Evolutionary conservation across 2,888 invertebrate species (phyloP).

Genomic region (Drosophila infuscata): DNA sequence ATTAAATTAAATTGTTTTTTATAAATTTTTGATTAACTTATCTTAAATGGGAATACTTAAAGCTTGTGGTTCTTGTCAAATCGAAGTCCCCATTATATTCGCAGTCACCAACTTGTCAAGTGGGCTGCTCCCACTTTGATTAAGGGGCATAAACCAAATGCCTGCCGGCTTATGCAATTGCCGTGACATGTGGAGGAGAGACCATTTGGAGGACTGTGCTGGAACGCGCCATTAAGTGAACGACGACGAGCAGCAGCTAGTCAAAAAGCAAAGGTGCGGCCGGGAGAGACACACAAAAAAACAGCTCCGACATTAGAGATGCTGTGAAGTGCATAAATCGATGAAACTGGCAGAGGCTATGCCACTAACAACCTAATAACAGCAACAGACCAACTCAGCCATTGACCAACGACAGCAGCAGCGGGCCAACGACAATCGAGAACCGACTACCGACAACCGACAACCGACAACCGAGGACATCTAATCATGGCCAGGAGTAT

Average conservation of each 20-base stretch:
- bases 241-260: constrained; percentile 39
- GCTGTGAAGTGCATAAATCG: constrained; percentile 81
- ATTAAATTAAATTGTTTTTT: background rate
- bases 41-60: background rate
- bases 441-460: constrained; percentile 20
- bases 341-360: constrained; percentile 78
- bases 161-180: constrained; percentile 13
- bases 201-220: constrained; percentile 27
- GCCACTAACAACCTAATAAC: constrained; percentile 83
- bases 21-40: background rate
- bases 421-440: constrained; percentile 5
- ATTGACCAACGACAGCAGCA: constrained; percentile 20
- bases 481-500: constrained; percentile 68
- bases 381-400: constrained; percentile 60
- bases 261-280: constrained; percentile 28
- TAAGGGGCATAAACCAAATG: constrained; percentile 7
- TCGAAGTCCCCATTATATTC: background rate
- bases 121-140: background rate
- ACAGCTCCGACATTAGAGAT: constrained; percentile 70
- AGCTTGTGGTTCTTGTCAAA: background rate
- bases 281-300: background rate
- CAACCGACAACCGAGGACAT: constrained; percentile 67
- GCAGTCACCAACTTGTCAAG: background rate
- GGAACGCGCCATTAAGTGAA: constrained; percentile 67
- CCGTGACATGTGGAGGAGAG: background rate